Evolutionary conservation across 2,113 vertebrate species (phyloP).

Genomic region (Heterochromis multidens): DNA sequence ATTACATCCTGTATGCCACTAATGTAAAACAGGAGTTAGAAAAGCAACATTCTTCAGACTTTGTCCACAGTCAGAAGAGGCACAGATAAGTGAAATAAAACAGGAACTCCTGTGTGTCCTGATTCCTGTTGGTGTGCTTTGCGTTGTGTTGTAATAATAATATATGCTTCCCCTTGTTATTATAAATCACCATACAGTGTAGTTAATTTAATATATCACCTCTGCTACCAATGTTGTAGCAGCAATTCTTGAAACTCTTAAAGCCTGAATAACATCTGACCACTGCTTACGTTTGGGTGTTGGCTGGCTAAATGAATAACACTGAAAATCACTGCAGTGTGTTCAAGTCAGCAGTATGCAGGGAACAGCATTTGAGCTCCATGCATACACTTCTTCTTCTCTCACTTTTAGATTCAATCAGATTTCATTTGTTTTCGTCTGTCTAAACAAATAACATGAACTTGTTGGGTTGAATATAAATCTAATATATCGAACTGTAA

Average conservation of each 20-base stretch:
- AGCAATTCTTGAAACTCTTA: neutral
- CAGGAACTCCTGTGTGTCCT: neutral
- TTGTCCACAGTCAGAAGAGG: neutral
- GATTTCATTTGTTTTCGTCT: neutral
- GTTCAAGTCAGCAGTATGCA: neutral
- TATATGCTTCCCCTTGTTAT: neutral
- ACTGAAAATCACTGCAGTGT: constrained; percentile 11
- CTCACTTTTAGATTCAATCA: neutral
- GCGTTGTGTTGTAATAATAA: neutral
- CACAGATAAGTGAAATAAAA: neutral
- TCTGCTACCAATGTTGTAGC: neutral
- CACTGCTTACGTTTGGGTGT: constrained; percentile 19
- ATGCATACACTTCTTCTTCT: neutral
- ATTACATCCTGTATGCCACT: neutral
- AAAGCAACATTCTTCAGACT: neutral
- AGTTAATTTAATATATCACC: neutral
- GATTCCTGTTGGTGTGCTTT: neutral
- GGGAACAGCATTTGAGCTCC: neutral
- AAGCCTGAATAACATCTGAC: constrained; percentile 12
- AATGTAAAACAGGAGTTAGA: neutral
- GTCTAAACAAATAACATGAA: neutral
- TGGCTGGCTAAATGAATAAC: constrained; percentile 19
- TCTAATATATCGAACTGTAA: neutral
- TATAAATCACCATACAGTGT: neutral
- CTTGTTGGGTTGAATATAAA: neutral